Base-by-base conservation (phyloP, 2,888 invertebrate genomes). In the Idaea dimidiata region DNA sequence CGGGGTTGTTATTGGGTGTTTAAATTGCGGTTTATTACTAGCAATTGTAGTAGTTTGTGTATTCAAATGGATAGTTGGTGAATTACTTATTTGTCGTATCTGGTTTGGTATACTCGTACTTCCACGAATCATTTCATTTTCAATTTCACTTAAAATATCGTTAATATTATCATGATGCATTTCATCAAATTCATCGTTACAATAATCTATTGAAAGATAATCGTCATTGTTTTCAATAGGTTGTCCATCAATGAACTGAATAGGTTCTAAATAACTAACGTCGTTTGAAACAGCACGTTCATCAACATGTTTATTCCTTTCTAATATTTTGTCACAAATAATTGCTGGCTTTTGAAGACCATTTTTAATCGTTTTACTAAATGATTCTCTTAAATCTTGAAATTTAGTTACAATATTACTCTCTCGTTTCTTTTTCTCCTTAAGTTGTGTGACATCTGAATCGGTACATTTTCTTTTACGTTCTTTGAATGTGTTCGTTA, bases 341-440 rank as follows among this genome's bases (percentile, higher is more conserved):
- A 73, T 63, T 18, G 68, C 59, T 17, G 75, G 70, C 67, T 74
- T 70, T 55, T 78, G 63, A 18, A 77, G 65, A 63, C 81, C 75
- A 1, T 73, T 62, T 63, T 75, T 83, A 1, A 82, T 17, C 65
- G 79, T 72, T 63, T 81, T 84, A 54, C 74, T 76, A 68, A 88
- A 84, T 0, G 86, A 82, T 18, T 88, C 78, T 69, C 84, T 88
- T 0, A 90, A 73, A 10, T 66, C 65, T 62, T 81, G 83, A 58
- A 88, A 78, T 64, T 86, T 84, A 60, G 87, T 77, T 58, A 89
- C 72, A 16, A 89, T 53, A 67, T 75, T 72, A 67, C 67, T 81
- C 10, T 87, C 83, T 10, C 87, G 78, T 78, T 86, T 91, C 63
- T 80, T 88, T 67, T 91, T 91, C 76, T 90, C 88, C 67, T 83